Evolutionary conservation across 2,797 vertebrate genomes (phyloP).

Genomic region (Halcyon badia): DNA sequence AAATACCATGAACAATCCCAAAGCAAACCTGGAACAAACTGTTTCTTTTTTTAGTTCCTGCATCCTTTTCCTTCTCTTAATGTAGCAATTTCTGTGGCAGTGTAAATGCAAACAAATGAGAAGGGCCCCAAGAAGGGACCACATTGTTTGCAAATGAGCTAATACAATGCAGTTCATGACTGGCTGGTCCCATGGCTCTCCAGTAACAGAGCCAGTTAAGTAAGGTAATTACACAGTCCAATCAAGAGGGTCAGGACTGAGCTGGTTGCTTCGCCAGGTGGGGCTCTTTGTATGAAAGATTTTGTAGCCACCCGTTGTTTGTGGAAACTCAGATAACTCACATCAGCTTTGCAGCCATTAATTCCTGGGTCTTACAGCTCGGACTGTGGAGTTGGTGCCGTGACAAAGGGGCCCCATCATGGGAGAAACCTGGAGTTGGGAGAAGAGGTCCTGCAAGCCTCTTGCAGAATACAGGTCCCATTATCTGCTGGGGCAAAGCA

Average conservation of each 20-base stretch:
- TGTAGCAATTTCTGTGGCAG: background rate
- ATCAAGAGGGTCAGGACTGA: background rate
- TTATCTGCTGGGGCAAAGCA: background rate
- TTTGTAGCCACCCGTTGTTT: background rate
- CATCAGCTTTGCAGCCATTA: background rate
- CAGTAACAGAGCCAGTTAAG: background rate
- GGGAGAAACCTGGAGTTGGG: background rate
- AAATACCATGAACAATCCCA: background rate
- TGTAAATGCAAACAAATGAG: background rate
- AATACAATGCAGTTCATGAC: background rate
- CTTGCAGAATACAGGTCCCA: background rate
- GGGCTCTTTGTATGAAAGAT: background rate
- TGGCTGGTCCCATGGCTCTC: background rate
- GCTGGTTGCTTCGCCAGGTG: background rate
- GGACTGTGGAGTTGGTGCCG: background rate
- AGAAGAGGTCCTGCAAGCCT: background rate
- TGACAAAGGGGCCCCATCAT: fast-evolving
- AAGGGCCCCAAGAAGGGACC: background rate
- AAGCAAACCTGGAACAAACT: background rate
- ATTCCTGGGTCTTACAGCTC: background rate
- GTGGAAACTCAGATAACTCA: fast-evolving
- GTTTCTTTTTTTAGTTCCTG: background rate
- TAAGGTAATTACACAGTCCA: background rate
- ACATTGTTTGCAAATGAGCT: background rate
- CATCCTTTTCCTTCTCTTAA: background rate